phyloP scores from a whole-genome alignment of 2,797 vertebrate genomes.

The Sebastes steindachneri region DNA sequence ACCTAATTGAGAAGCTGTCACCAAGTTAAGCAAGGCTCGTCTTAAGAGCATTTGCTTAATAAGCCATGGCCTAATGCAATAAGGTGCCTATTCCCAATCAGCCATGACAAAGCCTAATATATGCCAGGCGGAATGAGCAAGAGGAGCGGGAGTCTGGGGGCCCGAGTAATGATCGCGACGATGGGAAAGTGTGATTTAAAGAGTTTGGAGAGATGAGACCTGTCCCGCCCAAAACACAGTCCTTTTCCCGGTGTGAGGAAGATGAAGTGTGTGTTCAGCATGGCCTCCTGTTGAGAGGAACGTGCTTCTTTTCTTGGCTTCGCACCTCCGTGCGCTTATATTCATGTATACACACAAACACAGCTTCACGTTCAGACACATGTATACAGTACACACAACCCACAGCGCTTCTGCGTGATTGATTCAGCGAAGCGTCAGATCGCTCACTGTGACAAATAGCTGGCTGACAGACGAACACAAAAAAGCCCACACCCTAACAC shows the following conservation, averaged over 20 bases:
- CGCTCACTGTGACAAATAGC: slow-evolving; percentile 85
- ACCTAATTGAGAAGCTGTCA: slow-evolving; percentile 84
- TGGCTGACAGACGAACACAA: slow-evolving; percentile 80
- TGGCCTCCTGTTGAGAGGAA: slow-evolving; percentile 44
- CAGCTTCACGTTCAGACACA: slow-evolving; percentile 50
- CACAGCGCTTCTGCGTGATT: slow-evolving; percentile 72
- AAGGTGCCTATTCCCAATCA: slow-evolving; percentile 86
- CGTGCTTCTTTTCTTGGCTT: slow-evolving; percentile 14
- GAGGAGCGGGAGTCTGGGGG: slow-evolving; percentile 55
- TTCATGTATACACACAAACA: slow-evolving; percentile 51
- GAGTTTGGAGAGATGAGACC: slow-evolving; percentile 23
- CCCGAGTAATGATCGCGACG: slow-evolving; percentile 51
- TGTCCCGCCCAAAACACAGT: slow-evolving; percentile 18
- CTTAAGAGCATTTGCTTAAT: slow-evolving; percentile 86
- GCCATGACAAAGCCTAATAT: slow-evolving; percentile 84
- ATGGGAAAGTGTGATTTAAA: slow-evolving; percentile 48
- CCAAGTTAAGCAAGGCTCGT: slow-evolving; percentile 84
- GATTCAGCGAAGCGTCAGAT: slow-evolving; percentile 81
- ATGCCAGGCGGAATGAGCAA: slow-evolving; percentile 72
- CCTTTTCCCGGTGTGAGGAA: slow-evolving; percentile 36
- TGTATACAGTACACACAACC: slow-evolving; percentile 60
- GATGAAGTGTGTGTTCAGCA: slow-evolving; percentile 35
- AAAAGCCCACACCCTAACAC: slow-evolving; percentile 81
- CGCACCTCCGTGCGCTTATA: slow-evolving; percentile 21
- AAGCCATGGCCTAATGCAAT: slow-evolving; percentile 85